Conservation (phyloP, 2,888 invertebrate species). For the Endotricha flammealis region DNA sequence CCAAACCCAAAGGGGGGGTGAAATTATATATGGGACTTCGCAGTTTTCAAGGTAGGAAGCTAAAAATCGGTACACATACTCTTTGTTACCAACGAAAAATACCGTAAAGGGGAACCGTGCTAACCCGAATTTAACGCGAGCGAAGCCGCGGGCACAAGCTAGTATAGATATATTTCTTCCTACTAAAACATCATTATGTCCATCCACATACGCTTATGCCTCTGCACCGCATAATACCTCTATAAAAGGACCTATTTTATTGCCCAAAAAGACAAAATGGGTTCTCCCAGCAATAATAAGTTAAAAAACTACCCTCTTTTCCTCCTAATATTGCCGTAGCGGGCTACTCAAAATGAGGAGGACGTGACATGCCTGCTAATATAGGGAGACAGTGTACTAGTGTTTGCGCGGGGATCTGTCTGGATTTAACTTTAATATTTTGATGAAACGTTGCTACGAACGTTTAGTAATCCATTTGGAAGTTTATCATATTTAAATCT, state of each 20-base stretch:
- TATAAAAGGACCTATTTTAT: slow-evolving; percentile 28
- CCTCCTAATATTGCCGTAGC: slow-evolving; percentile 53
- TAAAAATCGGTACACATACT: too few relatives aligned
- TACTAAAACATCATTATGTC: not conserved
- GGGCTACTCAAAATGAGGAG: slow-evolving; percentile 54
- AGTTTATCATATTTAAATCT: too few relatives aligned
- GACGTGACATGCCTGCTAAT: slow-evolving; percentile 59
- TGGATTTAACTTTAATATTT: not conserved
- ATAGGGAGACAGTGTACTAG: slow-evolving; percentile 20
- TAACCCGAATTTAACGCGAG: too few relatives aligned
- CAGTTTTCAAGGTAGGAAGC: too few relatives aligned
- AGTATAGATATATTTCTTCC: too few relatives aligned
- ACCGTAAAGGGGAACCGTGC: too few relatives aligned
- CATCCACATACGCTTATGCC: not conserved
- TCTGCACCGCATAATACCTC: slow-evolving; percentile 13
- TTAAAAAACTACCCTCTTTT: slow-evolving; percentile 52
- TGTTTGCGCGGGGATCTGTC: not conserved
- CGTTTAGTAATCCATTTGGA: too few relatives aligned
- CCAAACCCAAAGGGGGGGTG: too few relatives aligned
- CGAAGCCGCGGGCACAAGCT: too few relatives aligned
- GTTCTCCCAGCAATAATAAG: slow-evolving; percentile 56
- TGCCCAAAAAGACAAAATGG: slow-evolving; percentile 52
- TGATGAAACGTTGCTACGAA: too few relatives aligned
- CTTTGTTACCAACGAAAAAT: too few relatives aligned
- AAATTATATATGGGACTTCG: too few relatives aligned